These are phyloP conservation scores for Drosophila lowei DNA, from an alignment of 1,140 invertebrate genomes.

Conservation along the genomic window DNA sequence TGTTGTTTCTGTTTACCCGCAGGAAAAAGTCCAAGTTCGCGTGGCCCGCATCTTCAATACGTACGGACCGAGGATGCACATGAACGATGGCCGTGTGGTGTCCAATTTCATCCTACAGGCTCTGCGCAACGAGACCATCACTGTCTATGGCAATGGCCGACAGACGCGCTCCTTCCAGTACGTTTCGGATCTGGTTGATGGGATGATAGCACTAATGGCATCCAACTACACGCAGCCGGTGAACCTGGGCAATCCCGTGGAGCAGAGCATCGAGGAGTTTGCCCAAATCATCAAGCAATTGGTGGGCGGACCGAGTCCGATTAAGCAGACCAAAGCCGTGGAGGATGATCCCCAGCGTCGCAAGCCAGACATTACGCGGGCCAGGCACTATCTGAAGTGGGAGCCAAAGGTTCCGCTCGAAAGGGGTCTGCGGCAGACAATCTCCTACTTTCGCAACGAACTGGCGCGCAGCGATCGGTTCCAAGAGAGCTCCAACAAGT, in stretches of 20 bases:
- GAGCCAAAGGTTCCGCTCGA: slow-evolving; percentile 94
- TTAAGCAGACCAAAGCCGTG: slow-evolving; percentile 91
- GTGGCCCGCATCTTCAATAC: slow-evolving; percentile 99
- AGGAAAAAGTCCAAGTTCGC: slow-evolving; percentile 95
- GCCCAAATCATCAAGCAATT: slow-evolving; percentile 95
- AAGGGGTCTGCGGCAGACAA: slow-evolving; percentile 93
- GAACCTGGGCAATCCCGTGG: slow-evolving; percentile 99
- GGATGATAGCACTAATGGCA: slow-evolving; percentile 95
- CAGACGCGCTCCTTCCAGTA: slow-evolving; percentile 99
- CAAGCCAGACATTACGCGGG: slow-evolving; percentile 95
- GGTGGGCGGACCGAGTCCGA: slow-evolving; percentile 92
- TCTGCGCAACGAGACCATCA: slow-evolving; percentile 96
- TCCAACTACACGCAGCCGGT: slow-evolving; percentile 97
- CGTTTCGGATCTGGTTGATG: slow-evolving; percentile 98
- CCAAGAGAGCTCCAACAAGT: slow-evolving; percentile 75
- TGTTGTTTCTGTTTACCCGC: not conserved
- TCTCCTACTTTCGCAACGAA: slow-evolving; percentile 96
- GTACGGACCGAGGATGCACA: slow-evolving; percentile 99
- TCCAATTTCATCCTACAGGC: slow-evolving; percentile 99
- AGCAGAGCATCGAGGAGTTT: slow-evolving; percentile 98
- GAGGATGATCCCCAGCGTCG: slow-evolving; percentile 98
- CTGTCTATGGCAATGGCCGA: slow-evolving; percentile 97
- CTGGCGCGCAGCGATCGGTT: slow-evolving; percentile 85
- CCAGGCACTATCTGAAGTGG: slow-evolving; percentile 94
- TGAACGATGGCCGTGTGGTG: slow-evolving; percentile 99